phyloP scores from a whole-genome alignment of 2,888 invertebrate genomes.

The Oxycera nigricornis region DNA sequence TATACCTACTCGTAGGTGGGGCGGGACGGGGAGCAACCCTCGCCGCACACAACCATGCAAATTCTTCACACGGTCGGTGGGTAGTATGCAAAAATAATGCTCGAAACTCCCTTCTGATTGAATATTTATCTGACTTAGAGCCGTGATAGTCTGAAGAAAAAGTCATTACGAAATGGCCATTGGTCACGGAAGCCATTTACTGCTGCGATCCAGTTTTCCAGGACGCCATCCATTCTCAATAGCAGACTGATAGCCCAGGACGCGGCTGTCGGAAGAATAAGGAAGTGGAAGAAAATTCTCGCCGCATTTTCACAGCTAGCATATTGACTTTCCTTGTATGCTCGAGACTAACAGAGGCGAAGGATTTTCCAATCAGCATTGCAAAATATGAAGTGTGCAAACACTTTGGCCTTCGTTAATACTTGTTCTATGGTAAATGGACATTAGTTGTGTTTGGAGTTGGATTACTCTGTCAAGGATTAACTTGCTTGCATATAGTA shows the following conservation, averaged over 20 bases:
- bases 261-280: not conserved
- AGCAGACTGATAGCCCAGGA: not conserved
- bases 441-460: no score
- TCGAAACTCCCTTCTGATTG: constrained; percentile 37
- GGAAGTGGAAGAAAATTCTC: not conserved
- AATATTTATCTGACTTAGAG: constrained; percentile 33
- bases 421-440: not conserved
- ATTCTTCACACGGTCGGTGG: not conserved
- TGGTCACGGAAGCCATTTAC: constrained; percentile 33
- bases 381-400: not conserved
- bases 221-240: constrained; percentile 1
- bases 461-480: no score
- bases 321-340: not conserved
- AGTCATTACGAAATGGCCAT: constrained; percentile 30
- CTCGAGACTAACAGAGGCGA: not conserved
- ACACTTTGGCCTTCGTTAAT: not conserved
- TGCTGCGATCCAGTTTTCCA: constrained; percentile 3
- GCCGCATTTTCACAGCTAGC: not conserved
- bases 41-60: constrained; percentile 16
- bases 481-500: no score
- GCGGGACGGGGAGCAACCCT: not conserved
- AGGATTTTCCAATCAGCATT: not conserved
- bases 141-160: constrained; percentile 35
- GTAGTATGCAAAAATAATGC: constrained; percentile 29
- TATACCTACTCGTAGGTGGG: not conserved